Evolutionary conservation across 2,113 vertebrate genomes (phyloP).

Genomic region (Seriola aureovittata): DNA sequence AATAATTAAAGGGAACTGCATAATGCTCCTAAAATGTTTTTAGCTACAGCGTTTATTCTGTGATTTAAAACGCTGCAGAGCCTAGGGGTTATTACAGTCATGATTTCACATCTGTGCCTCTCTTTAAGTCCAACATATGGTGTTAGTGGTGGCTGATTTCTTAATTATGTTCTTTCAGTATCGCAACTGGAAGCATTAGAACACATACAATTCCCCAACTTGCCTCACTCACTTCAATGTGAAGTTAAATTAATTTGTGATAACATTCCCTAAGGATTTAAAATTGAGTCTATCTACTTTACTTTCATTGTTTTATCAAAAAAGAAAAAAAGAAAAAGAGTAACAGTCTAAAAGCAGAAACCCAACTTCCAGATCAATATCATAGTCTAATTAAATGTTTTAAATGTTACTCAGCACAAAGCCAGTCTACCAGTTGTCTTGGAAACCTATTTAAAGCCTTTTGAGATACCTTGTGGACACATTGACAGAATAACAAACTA

Average conservation of each 20-base stretch:
- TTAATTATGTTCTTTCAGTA: neutral
- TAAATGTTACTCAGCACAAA: slow-evolving; percentile 14
- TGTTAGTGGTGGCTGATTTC: neutral
- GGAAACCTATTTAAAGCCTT: slow-evolving; percentile 30
- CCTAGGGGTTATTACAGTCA: slow-evolving; percentile 1
- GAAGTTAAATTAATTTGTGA: neutral
- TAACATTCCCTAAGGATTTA: neutral
- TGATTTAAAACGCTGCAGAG: neutral
- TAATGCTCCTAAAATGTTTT: neutral
- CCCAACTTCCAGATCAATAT: slow-evolving; percentile 31
- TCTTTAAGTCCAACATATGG: neutral
- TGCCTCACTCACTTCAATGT: neutral
- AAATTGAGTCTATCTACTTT: neutral
- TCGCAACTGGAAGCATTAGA: neutral
- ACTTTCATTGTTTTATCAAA: slow-evolving; percentile 9
- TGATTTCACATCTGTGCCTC: slow-evolving; percentile 4
- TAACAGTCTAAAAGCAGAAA: neutral
- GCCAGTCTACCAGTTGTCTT: neutral
- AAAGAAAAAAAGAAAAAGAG: neutral
- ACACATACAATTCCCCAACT: neutral
- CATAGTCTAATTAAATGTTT: slow-evolving; percentile 44
- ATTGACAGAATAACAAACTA: neutral
- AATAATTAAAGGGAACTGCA: neutral
- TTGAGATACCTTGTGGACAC: neutral
- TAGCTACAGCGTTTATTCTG: neutral